Percentiles rank a stretch among this genome's conserved stretches.
These are phyloP conservation scores for Asteroscopus sphinx DNA, from an alignment of 2,888 invertebrate genomes.

Conservation along the genomic window DNA sequence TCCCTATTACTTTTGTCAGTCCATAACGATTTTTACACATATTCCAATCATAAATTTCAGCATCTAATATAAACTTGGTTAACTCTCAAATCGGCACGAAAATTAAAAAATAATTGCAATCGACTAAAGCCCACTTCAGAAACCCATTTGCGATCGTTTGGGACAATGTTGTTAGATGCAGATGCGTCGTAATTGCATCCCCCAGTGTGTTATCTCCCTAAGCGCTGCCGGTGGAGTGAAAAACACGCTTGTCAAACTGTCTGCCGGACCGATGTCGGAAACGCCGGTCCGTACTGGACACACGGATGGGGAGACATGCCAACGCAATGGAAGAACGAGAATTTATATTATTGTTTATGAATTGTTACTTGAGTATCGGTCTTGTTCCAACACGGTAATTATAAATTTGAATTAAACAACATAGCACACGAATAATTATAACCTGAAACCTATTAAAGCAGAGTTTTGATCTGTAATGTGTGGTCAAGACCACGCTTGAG, in stretches of 20 bases:
- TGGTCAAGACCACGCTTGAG: no score
- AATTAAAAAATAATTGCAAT: conserved; percentile 41
- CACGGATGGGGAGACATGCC: conserved; percentile 37
- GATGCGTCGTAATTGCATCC: conserved; percentile 53
- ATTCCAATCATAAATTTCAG: no score
- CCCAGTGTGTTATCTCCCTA: conserved; percentile 55
- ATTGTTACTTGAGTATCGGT: no score
- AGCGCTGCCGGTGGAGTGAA: conserved; percentile 65
- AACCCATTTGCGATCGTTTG: conserved; percentile 53
- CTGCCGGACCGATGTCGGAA: conserved; percentile 68
- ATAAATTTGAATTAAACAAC: no score
- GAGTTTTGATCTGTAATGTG: no score
- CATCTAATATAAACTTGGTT: not conserved
- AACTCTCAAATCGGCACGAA: conserved; percentile 22
- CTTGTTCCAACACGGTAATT: no score
- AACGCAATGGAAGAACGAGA: not conserved
- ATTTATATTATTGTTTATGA: no score
- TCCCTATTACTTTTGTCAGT: no score
- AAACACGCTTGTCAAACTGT: conserved; percentile 81
- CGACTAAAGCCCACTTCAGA: conserved; percentile 43
- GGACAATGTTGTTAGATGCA: conserved; percentile 55
- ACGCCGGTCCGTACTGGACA: conserved; percentile 58
- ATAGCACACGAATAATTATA: no score
- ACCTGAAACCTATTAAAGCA: no score
- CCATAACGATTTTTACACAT: no score